Percentiles rank a stretch among this genome's conserved stretches.
Evolutionary conservation across 2,113 vertebrate species (phyloP).

Genomic region (Eubucco bourcierii): DNA sequence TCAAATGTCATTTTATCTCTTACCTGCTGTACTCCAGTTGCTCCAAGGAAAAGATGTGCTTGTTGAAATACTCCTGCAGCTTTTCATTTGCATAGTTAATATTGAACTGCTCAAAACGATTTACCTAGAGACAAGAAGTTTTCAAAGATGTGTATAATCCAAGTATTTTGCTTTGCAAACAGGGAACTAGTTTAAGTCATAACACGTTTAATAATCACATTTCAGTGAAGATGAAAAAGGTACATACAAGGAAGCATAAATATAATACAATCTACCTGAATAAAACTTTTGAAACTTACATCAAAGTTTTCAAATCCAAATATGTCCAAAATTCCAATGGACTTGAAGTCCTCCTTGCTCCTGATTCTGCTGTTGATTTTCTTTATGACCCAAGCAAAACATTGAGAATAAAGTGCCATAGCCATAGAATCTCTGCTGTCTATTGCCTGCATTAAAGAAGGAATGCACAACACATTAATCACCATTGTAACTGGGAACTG

Average conservation of each 20-base stretch:
- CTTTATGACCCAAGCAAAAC: conserved; percentile 94
- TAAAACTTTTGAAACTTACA: conserved; percentile 67
- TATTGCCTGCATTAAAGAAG: conserved; percentile 79
- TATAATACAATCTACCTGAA: background rate
- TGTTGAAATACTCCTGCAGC: conserved; percentile 99
- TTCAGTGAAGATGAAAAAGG: background rate
- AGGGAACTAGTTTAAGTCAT: background rate
- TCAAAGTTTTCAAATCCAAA: conserved; percentile 99
- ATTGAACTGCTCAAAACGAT: conserved; percentile 98
- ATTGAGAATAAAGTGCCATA: conserved; percentile 97
- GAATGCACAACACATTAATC: background rate
- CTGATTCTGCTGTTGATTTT: conserved; percentile 92
- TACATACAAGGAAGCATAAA: background rate
- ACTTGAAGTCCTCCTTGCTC: conserved; percentile 91
- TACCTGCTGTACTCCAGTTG: conserved; percentile 98
- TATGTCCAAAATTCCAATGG: conserved; percentile 95
- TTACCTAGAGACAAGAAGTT: conserved; percentile 79
- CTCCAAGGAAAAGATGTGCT: conserved; percentile 98
- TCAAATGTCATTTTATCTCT: background rate
- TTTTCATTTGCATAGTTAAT: conserved; percentile 99
- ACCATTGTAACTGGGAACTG: background rate
- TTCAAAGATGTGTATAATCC: background rate
- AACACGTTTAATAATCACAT: background rate
- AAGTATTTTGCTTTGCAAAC: background rate
- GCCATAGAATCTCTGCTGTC: conserved; percentile 97